Evolutionary conservation across 2,888 invertebrate genomes (phyloP), one percentile per base, ranked within the genome.

Genomic region (Luperina nickerlii): DNA sequence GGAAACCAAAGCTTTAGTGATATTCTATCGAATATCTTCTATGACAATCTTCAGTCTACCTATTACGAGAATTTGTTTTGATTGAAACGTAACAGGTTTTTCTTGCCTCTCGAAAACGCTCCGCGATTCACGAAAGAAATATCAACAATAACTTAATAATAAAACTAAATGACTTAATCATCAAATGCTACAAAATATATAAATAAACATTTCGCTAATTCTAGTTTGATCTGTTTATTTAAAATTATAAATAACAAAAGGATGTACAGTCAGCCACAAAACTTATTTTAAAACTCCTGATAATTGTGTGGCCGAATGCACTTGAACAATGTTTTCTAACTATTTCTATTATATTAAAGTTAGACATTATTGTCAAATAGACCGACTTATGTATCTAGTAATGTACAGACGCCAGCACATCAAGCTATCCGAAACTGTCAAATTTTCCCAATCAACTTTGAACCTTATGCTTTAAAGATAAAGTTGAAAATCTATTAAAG

Each of bases 111-210:
- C 11, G 13, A 68, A 76, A 72, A 79, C 60, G 62, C 71, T 72
- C 78, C 84, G 80, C 81, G 80, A 79, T 77, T 84, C 27, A 79
- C 68, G 51, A 72, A 79, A 68, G 38, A 74, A 82, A 68, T 74
- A 83, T 86, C 85, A 87, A 89, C 87, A 85, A 87, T 78, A 74
- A 73, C 79, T 83, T 86, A 86, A 78, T 24, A 81, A 72, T 79
- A 77, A 74, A 70, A 65, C 63, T 79, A 81, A 72, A 79, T 79
- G 62, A 57, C 54, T 73, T 75, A 48, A 82, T 69, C 24, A 78
- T 77, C 57, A 74, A 80, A 73, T 79, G 68, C 76, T 84, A 87
- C 88, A 88, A 89, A 87, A 89, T 89, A 89, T 89, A 89, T 89
- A 89, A 87, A 89, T 81, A 87, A 87, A 88, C 80, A 85, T 80